Conservation (phyloP, 2,113 vertebrate species). For the Okapia johnstoni region DNA sequence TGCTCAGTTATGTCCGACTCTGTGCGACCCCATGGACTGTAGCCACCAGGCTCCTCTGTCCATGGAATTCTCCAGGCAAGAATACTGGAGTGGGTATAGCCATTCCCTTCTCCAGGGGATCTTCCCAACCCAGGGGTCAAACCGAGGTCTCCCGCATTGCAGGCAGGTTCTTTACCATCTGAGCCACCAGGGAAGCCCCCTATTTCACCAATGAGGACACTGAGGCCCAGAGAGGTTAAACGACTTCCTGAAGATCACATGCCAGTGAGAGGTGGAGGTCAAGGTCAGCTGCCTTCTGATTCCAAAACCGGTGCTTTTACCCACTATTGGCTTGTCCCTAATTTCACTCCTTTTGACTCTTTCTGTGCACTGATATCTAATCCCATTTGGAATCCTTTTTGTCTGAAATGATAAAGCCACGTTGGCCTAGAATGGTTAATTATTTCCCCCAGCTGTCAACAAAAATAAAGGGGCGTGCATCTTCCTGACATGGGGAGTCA, state of each 20-base stretch:
- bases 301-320: background rate
- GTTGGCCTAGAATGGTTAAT: background rate
- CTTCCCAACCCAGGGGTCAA: background rate
- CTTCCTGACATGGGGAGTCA: background rate
- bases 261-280: background rate
- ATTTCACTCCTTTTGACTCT: background rate
- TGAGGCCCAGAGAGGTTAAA: background rate
- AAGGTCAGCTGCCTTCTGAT: background rate
- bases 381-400: background rate
- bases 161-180: background rate
- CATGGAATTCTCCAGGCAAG: background rate
- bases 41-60: background rate
- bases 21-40: background rate
- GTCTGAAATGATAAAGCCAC: background rate
- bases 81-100: background rate
- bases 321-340: background rate
- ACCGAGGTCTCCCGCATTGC: fast-evolving
- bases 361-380: background rate
- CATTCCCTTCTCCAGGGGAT: background rate
- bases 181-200: background rate
- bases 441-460: background rate
- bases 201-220: background rate
- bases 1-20: background rate
- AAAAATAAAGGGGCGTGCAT: background rate
- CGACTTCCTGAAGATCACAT: background rate